phyloP scores from a whole-genome alignment of 2,113 vertebrate genomes.

The Lamprologus sp. region DNA sequence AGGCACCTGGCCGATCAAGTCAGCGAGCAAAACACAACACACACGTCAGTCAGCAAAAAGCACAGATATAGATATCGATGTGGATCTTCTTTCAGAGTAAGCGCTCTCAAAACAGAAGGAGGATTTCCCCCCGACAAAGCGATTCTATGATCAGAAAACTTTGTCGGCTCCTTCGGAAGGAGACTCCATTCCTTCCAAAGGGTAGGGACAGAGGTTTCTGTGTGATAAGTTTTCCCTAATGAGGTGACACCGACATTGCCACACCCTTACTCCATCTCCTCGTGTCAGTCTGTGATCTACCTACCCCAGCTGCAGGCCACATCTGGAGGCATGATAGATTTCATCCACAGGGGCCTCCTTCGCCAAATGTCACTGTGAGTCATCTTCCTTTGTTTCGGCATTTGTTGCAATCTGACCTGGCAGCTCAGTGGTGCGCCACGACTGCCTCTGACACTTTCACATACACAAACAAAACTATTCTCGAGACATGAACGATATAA shows the following conservation, averaged over 20 bases:
- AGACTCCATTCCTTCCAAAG: not conserved
- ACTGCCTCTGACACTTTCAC: not conserved
- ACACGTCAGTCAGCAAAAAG: not conserved
- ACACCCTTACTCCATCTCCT: not conserved
- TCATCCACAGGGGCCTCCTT: conserved; percentile 8
- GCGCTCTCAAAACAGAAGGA: not conserved
- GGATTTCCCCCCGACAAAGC: not conserved
- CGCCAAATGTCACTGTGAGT: conserved; percentile 32
- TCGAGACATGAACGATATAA: not conserved
- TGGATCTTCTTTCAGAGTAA: not conserved
- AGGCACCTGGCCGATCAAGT: not conserved
- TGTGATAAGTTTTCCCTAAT: not conserved
- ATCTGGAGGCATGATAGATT: conserved; percentile 32
- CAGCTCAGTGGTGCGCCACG: conserved; percentile 31
- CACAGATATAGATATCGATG: not conserved
- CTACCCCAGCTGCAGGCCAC: conserved; percentile 41
- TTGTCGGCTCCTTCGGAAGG: not conserved
- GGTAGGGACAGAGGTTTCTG: not conserved
- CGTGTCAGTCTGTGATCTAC: conserved; percentile 29
- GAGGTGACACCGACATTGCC: not conserved
- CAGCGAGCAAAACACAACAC: not conserved
- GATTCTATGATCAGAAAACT: conserved; percentile 2
- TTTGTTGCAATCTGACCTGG: conserved; percentile 35
- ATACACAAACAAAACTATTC: conserved; percentile 11
- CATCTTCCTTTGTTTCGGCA: conserved; percentile 14